Conservation (phyloP, 2,888 invertebrate genomes). For the Sphinx pinastri region DNA sequence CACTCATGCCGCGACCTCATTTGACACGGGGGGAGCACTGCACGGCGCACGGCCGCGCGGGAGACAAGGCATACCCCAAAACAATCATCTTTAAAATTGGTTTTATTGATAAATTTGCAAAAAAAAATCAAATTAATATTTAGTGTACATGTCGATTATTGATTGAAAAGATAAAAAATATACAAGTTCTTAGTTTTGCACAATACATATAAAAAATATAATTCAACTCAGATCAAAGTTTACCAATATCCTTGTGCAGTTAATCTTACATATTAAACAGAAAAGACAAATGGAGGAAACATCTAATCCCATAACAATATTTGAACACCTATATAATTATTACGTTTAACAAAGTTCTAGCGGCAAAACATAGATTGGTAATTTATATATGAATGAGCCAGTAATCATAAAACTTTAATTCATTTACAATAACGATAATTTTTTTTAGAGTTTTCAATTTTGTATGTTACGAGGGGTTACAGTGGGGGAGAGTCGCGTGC, state of each 20-base stretch:
- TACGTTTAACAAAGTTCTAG: slow-evolving; percentile 79
- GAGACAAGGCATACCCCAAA: slow-evolving; percentile 60
- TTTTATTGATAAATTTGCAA: slow-evolving; percentile 83
- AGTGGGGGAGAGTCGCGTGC: slow-evolving; percentile 31
- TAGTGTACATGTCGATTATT: slow-evolving; percentile 83
- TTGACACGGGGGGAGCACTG: slow-evolving; percentile 47
- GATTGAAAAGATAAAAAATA: slow-evolving; percentile 81
- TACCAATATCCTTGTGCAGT: slow-evolving; percentile 84
- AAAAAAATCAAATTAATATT: slow-evolving; percentile 77
- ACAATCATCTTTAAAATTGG: slow-evolving; percentile 78
- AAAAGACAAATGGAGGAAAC: slow-evolving; percentile 71
- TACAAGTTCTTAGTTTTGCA: slow-evolving; percentile 79
- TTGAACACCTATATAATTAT: slow-evolving; percentile 82
- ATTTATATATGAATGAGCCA: slow-evolving; percentile 78
- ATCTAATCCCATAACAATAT: slow-evolving; percentile 82
- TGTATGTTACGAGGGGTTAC: slow-evolving; percentile 44
- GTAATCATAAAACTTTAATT: slow-evolving; percentile 77
- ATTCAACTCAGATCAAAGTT: slow-evolving; percentile 82
- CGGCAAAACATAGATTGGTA: slow-evolving; percentile 76
- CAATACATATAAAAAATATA: slow-evolving; percentile 82
- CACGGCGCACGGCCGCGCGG: slow-evolving; percentile 33
- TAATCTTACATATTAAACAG: slow-evolving; percentile 76
- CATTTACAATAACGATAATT: slow-evolving; percentile 80
- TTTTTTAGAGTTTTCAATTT: slow-evolving; percentile 66
- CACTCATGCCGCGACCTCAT: slow-evolving; percentile 55